Percentiles rank a stretch among this genome's conserved stretches.
These are phyloP conservation scores for Sebastes vulpes DNA, from an alignment of 2,797 vertebrate genomes.

Conservation along the genomic window DNA sequence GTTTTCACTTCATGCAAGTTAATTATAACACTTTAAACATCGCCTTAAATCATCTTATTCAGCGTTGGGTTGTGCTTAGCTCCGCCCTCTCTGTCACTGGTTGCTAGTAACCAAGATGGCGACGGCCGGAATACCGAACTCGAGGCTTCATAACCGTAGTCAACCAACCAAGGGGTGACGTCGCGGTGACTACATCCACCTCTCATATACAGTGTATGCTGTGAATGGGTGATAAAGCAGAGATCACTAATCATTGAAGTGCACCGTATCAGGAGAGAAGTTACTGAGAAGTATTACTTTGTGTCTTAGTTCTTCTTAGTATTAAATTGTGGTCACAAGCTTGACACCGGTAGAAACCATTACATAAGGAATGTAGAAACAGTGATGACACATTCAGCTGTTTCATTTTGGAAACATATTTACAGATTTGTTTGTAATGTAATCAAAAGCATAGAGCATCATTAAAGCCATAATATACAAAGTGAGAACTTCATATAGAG, in stretches of 20 bases:
- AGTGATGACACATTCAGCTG: background rate
- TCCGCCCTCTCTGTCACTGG: no score
- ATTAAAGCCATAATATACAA: background rate
- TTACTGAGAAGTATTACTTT: background rate
- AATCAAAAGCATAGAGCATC: background rate
- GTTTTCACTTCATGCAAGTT: no score
- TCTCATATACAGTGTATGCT: no score
- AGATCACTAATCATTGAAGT: background rate
- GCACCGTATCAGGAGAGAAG: background rate
- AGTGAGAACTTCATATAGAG: background rate
- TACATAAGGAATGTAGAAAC: background rate
- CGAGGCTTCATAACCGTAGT: no score
- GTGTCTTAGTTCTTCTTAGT: background rate
- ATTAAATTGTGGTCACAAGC: background rate
- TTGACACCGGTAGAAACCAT: background rate
- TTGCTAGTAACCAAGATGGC: no score
- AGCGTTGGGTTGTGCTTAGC: no score
- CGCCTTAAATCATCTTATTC: no score
- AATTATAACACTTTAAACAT: no score
- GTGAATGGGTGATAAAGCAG: background rate
- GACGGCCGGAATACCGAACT: no score
- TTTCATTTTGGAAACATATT: background rate
- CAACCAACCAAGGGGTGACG: no score
- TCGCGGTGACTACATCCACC: no score
- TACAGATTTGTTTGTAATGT: background rate